Percentiles rank a stretch among this genome's conserved stretches.
Conservation (phyloP, 2,113 vertebrate species). For the Caranx melampygus region DNA sequence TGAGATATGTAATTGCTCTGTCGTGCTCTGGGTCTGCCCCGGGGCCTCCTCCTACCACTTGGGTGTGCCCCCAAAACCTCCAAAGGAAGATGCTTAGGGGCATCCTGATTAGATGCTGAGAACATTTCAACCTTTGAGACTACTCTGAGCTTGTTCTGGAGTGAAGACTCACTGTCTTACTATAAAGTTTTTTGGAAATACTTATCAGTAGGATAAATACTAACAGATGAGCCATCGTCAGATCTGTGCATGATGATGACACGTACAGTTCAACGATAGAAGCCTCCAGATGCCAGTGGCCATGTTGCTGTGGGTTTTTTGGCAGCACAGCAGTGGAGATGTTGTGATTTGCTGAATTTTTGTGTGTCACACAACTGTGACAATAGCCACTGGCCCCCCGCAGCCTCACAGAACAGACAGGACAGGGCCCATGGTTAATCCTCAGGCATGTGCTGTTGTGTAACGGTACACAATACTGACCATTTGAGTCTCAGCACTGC, state of each 20-base stretch:
- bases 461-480: conserved; percentile 77
- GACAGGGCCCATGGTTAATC: conserved; percentile 73
- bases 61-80: too few relatives aligned
- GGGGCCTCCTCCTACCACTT: too few relatives aligned
- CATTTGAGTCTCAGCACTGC: conserved; percentile 73
- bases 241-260: not conserved
- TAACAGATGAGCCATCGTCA: not conserved
- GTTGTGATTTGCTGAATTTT: conserved; percentile 40
- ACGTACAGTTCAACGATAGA: not conserved
- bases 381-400: conserved; percentile 68
- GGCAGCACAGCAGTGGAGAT: conserved; percentile 15
- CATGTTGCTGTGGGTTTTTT: not conserved
- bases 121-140: too few relatives aligned
- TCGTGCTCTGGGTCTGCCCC: too few relatives aligned
- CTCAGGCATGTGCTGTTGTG: conserved; percentile 74
- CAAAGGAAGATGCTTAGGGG: too few relatives aligned
- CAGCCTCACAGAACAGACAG: conserved; percentile 62
- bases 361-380: conserved; percentile 67
- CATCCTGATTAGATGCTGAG: too few relatives aligned
- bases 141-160: too few relatives aligned
- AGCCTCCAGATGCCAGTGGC: not conserved
- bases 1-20: too few relatives aligned
- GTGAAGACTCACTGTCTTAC: too few relatives aligned
- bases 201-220: too few relatives aligned
- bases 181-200: too few relatives aligned